Conservation (phyloP, 2,113 vertebrate species). For the Podilymbus podiceps region DNA sequence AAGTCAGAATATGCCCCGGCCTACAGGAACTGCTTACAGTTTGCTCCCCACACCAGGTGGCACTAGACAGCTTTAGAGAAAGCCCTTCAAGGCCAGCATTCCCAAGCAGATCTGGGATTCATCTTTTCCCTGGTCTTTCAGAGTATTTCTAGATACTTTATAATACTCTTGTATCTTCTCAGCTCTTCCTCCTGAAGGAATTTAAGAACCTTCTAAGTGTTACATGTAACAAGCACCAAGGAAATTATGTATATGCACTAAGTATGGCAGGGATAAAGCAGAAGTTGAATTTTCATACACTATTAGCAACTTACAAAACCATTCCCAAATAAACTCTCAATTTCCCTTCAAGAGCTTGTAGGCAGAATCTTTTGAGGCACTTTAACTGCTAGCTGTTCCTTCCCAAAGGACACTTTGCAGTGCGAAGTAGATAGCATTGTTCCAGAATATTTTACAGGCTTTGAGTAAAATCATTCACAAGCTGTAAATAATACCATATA, state of each 20-base stretch:
- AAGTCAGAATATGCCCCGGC: neutral
- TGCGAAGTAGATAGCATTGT: neutral
- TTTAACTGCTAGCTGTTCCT: neutral
- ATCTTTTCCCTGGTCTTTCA: neutral
- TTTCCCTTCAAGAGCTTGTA: neutral
- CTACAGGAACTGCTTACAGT: neutral
- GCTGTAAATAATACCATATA: neutral
- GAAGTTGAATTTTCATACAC: neutral
- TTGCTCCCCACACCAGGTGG: constrained; percentile 47
- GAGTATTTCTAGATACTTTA: constrained; percentile 6
- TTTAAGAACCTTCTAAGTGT: constrained; percentile 6
- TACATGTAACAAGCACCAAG: neutral
- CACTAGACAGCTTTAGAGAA: constrained; percentile 26
- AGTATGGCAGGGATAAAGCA: neutral
- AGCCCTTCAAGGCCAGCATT: neutral
- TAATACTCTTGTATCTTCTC: constrained; percentile 13
- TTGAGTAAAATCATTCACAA: neutral
- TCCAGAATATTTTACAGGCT: neutral
- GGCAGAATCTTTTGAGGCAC: neutral
- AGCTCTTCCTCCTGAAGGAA: constrained; percentile 26
- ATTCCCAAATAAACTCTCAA: neutral
- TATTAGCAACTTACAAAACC: neutral
- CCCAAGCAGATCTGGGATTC: neutral
- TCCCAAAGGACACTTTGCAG: neutral
- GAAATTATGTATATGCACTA: neutral